A percentile compares a stretch with the other conserved stretches of the same genome.
Conservation (phyloP, 2,113 vertebrate genomes). For the Etia nguti region DNA sequence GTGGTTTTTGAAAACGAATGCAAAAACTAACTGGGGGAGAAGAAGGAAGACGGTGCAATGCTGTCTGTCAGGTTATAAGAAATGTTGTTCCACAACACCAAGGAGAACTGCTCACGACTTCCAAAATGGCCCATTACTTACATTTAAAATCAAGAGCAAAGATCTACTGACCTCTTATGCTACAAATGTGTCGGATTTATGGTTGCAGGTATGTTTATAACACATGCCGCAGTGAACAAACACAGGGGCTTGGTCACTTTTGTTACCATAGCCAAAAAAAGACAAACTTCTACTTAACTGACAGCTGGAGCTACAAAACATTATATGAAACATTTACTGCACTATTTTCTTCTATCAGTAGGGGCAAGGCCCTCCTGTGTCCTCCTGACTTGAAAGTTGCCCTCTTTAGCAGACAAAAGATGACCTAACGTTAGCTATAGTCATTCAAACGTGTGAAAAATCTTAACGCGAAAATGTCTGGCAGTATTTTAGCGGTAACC, state of each 20-base stretch:
- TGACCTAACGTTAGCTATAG: neutral
- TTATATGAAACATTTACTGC: neutral
- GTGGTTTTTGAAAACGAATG: neutral
- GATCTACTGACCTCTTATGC: neutral
- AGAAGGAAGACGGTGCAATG: neutral
- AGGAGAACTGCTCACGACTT: neutral
- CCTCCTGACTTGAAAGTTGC: constrained; percentile 25
- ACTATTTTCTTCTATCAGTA: neutral
- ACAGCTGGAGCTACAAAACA: neutral
- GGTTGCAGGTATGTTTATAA: neutral
- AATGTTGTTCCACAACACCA: neutral
- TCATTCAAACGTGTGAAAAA: neutral
- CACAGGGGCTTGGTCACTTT: neutral
- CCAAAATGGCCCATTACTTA: neutral
- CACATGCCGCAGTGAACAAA: constrained; percentile 21
- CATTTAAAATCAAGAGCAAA: neutral
- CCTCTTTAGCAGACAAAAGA: constrained; percentile 23
- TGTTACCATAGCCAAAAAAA: neutral
- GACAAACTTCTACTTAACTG: neutral
- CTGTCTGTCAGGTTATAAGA: neutral
- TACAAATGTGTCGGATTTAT: neutral
- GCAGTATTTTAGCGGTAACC: neutral
- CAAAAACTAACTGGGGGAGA: neutral
- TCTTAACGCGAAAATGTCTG: no score
- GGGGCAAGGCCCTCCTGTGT: neutral